phyloP scores from a whole-genome alignment of 2,797 vertebrate genomes.

The Malurus leucopterus region DNA sequence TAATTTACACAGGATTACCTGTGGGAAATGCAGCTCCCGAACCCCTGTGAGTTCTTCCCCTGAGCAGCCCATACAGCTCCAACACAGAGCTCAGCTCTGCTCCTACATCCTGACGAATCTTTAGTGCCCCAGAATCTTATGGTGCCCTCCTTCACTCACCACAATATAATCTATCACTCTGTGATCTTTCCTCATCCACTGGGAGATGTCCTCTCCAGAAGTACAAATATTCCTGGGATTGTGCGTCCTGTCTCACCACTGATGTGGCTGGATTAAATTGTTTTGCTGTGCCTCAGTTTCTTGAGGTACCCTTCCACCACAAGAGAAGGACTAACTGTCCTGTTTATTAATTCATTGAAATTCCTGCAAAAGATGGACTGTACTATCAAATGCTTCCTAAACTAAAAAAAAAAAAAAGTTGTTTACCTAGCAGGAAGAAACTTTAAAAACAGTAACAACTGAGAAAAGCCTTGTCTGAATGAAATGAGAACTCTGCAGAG shows the following conservation, averaged over 20 bases:
- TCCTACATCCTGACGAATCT: not conserved
- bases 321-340: not conserved
- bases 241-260: not conserved
- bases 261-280: fast-evolving
- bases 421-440: not conserved
- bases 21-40: not conserved
- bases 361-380: not conserved
- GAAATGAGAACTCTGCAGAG: not conserved
- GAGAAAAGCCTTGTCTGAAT: not conserved
- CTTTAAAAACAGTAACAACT: not conserved
- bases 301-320: not conserved
- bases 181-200: not conserved
- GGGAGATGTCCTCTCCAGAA: not conserved
- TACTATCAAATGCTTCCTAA: not conserved
- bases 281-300: not conserved
- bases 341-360: not conserved
- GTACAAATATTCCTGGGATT: not conserved
- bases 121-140: not conserved
- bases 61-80: not conserved
- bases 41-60: not conserved
- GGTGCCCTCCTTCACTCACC: not conserved
- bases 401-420: not conserved
- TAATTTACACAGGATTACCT: not conserved
- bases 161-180: fast-evolving
- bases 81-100: not conserved